phyloP scores from a whole-genome alignment of 2,888 invertebrate genomes.

The Callinectes sapidus region DNA sequence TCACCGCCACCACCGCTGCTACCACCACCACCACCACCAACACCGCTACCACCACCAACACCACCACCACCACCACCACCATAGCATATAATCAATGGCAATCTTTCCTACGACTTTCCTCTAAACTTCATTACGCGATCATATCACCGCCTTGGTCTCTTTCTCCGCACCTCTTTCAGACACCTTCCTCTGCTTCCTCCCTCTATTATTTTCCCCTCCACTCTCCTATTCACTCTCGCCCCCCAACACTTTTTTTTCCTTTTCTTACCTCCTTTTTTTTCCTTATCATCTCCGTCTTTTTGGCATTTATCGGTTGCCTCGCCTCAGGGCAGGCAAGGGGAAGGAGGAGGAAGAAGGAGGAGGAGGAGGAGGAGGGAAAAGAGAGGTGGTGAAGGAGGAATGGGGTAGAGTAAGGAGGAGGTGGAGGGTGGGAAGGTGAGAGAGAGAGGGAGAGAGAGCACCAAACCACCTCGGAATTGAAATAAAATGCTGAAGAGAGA shows the following conservation, averaged over 20 bases:
- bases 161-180: slow-evolving; percentile 1
- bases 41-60: no score
- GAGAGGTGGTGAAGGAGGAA: neutral
- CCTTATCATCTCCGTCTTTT: neutral
- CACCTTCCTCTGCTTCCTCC: slow-evolving; percentile 20
- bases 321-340: neutral
- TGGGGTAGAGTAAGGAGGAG: neutral
- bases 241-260: neutral
- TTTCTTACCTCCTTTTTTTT: neutral
- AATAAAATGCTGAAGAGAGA: slow-evolving; percentile 21
- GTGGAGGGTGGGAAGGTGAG: neutral
- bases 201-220: slow-evolving; percentile 16
- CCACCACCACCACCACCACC: neutral
- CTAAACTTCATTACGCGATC: slow-evolving; percentile 21
- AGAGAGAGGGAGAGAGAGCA: neutral
- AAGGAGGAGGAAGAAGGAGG: neutral
- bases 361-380: neutral
- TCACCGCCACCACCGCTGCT: no score
- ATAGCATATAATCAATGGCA: neutral
- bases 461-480: slow-evolving; percentile 9
- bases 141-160: neutral
- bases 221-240: slow-evolving; percentile 3
- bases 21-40: no score
- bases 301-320: slow-evolving; percentile 10
- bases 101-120: slow-evolving; percentile 25